Conservation (phyloP, 2,113 vertebrate genomes). For the Odontophorus gujanensis region DNA sequence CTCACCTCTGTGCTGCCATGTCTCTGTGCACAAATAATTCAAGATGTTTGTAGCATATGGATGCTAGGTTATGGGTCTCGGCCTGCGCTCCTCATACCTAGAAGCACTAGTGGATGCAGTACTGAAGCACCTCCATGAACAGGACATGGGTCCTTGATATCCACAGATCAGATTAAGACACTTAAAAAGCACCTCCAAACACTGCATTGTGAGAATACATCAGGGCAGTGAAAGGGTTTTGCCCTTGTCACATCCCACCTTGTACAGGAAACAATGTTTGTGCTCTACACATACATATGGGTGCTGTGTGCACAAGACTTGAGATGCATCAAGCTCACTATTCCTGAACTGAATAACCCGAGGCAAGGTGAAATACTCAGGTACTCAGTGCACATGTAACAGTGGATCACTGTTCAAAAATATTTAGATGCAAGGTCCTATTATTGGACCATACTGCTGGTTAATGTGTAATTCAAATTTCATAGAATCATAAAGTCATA, state of each 20-base stretch:
- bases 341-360: not conserved
- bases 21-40: not conserved
- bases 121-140: not conserved
- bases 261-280: not conserved
- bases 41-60: not conserved
- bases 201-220: not conserved
- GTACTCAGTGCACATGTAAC: fast-evolving
- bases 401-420: not conserved
- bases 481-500: too few species aligned
- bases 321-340: not conserved
- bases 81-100: not conserved
- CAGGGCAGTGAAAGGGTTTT: not conserved
- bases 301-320: not conserved
- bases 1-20: not conserved
- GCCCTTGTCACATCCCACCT: not conserved
- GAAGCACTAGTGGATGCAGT: not conserved
- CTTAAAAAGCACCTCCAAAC: not conserved
- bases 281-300: fast-evolving
- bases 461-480: not conserved
- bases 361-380: not conserved
- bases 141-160: not conserved
- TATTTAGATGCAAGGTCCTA: not conserved
- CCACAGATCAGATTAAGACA: not conserved
- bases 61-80: not conserved
- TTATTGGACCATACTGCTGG: not conserved